phyloP scores from a whole-genome alignment of 2,797 vertebrate genomes.

The Trematomus bernacchii region DNA sequence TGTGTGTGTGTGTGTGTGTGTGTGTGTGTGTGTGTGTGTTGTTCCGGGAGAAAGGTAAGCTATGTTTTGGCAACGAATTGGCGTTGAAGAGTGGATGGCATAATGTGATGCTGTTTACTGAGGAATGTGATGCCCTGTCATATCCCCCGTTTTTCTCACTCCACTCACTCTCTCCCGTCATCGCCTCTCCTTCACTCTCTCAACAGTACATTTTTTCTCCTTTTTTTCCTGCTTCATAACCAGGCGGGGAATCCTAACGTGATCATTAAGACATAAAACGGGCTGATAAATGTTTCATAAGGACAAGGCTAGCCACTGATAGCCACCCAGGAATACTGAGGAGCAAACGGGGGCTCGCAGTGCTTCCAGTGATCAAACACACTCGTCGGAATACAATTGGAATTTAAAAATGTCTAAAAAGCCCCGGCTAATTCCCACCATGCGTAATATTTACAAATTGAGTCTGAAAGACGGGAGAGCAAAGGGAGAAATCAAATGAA shows the following conservation, averaged over 20 bases:
- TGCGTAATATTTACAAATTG: slow-evolving; percentile 89
- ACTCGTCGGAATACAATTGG: slow-evolving; percentile 82
- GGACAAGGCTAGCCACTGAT: slow-evolving; percentile 83
- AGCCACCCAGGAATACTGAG: slow-evolving; percentile 83
- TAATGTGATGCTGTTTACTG: slow-evolving; percentile 79
- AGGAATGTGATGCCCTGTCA: slow-evolving; percentile 79
- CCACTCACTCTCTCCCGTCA: slow-evolving; percentile 61
- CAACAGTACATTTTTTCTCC: slow-evolving; percentile 50
- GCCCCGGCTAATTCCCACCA: slow-evolving; percentile 83
- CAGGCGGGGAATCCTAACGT: slow-evolving; percentile 85
- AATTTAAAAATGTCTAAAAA: slow-evolving; percentile 86
- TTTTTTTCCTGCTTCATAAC: slow-evolving; percentile 76
- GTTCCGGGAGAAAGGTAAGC: slow-evolving; percentile 82
- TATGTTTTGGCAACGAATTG: slow-evolving; percentile 82
- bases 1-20: not conserved
- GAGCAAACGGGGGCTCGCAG: slow-evolving; percentile 67
- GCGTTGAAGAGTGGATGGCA: slow-evolving; percentile 80
- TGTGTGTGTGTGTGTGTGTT: slow-evolving; percentile 37
- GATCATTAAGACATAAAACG: slow-evolving; percentile 89
- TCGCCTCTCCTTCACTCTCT: slow-evolving; percentile 62
- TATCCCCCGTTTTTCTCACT: slow-evolving; percentile 58
- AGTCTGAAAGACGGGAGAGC: slow-evolving; percentile 75
- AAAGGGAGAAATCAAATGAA: slow-evolving; percentile 84
- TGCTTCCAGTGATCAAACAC: slow-evolving; percentile 78
- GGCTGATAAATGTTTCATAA: slow-evolving; percentile 89